Evolutionary conservation across 2,113 vertebrate species (phyloP).

Genomic region (Channa argus): DNA sequence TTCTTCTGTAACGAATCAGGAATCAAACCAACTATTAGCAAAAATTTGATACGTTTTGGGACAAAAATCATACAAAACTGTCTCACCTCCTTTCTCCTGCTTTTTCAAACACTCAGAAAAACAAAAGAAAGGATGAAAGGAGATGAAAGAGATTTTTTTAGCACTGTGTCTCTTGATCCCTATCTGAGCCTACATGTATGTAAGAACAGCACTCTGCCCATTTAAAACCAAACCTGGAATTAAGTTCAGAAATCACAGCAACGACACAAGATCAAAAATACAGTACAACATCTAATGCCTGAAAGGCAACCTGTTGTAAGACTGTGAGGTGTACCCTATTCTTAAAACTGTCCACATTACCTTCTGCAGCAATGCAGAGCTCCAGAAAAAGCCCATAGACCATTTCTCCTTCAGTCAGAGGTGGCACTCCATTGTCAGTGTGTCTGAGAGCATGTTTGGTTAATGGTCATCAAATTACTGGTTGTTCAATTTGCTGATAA

Average conservation of each 20-base stretch:
- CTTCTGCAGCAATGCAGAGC: constrained; percentile 33
- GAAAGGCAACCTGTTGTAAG: constrained; percentile 19
- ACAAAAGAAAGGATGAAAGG: too few relatives aligned
- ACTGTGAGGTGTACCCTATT: neutral
- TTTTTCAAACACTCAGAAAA: neutral
- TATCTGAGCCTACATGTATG: neutral
- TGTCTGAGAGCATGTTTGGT: neutral
- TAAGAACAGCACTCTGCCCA: constrained; percentile 23
- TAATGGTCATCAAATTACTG: constrained; percentile 40
- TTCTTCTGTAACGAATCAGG: neutral
- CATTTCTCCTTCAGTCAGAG: constrained; percentile 2
- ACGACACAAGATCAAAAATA: constrained; percentile 38
- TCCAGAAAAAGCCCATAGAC: constrained; percentile 22
- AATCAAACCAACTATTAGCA: neutral
- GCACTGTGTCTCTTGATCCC: constrained; percentile 7
- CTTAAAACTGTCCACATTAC: constrained; percentile 18
- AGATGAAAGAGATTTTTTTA: constrained; percentile 40
- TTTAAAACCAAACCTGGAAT: constrained; percentile 42
- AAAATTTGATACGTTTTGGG: neutral
- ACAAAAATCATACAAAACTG: neutral
- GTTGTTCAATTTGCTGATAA: constrained; percentile 17
- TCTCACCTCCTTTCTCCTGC: neutral
- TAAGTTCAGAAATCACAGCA: constrained; percentile 19
- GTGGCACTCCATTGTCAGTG: constrained; percentile 6
- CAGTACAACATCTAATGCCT: constrained; percentile 41